A percentile compares a stretch with the other conserved stretches of the same genome.
phyloP scores from a whole-genome alignment of 2,888 invertebrate species.

The Napeogenes sylphis region DNA sequence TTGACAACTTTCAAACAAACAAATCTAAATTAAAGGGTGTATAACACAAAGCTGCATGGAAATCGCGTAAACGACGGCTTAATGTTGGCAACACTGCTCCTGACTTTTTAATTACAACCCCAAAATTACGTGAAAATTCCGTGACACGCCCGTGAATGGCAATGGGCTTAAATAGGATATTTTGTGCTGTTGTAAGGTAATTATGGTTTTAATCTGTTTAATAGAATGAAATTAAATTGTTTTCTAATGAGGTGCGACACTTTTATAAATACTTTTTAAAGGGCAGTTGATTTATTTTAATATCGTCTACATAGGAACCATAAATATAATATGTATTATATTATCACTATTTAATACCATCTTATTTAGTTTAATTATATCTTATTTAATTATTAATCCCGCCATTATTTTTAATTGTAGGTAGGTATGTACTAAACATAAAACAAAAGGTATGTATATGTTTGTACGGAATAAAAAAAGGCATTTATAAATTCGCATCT shows the following conservation, averaged over 20 bases:
- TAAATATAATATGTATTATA: too few species aligned
- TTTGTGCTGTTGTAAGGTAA: neutral
- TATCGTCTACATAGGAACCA: too few species aligned
- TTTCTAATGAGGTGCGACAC: too few species aligned
- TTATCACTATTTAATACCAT: too few species aligned
- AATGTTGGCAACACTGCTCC: conserved; percentile 62
- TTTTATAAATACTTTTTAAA: neutral
- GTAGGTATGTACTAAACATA: too few species aligned
- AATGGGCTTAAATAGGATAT: conserved; percentile 40
- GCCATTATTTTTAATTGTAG: too few species aligned
- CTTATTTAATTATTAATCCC: too few species aligned
- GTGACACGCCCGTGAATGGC: conserved; percentile 52
- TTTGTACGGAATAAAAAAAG: too few species aligned
- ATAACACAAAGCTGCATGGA: conserved; percentile 37
- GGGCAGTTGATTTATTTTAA: too few species aligned
- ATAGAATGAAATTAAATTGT: neutral
- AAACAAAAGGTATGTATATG: too few species aligned
- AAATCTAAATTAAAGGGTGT: conserved; percentile 36
- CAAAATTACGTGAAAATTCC: conserved; percentile 70
- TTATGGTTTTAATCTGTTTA: neutral
- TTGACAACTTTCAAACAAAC: conserved; percentile 13
- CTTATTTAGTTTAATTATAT: too few species aligned
- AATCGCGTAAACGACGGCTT: conserved; percentile 64
- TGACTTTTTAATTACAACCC: conserved; percentile 73
- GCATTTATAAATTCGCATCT: too few species aligned